Base-by-base conservation (phyloP, 2,888 invertebrate genomes). In the Latrodectus elegans region DNA sequence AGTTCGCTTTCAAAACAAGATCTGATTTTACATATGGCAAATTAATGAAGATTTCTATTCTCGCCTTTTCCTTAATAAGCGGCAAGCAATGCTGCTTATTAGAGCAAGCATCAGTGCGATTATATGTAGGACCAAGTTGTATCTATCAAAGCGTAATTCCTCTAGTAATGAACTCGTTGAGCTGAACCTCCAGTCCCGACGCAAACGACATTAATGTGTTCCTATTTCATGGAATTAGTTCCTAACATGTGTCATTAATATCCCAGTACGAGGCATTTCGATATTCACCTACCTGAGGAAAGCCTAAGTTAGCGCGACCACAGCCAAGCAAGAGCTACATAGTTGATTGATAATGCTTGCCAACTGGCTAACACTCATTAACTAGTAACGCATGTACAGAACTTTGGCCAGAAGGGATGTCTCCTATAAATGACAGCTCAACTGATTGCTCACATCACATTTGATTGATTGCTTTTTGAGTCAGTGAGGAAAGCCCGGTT, bases 231-330 rank as follows among this genome's bases (percentile, higher is more conserved):
- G 76, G 86, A 86, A 86, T 86, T 86, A 86, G 86, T 86, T 86
- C 70, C 80, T 81, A 86, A 86, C 86, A 86, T 81, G 80, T 86
- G 86, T 86, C 86, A 86, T 86, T 86, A 86, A 86, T 86, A 86
- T 80, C 86, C 80, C 49, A 71, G 60, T 71, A 80, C 80, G 68
- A 80, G 86, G 65, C 85, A 80, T 75, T 65, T 64, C 52, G 85
- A 86, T 86, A 80, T 86, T 80, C 75, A 68, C 80, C 76, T 80
- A 86, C 86, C 80, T 86, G 75, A 71, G 80, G 80, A 70, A 55
- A 64, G 70, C 68, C 74, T 17, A 84, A 84, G 84, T 78, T 84
- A 78, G 68, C 84, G 72, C 78, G 72, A 73, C 78, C 78, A 38
- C 85, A 68, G 49, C 70, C 51, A 17, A 76, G 73, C 64, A 51